Conservation (phyloP, 2,113 vertebrate species). For the Mystacornis crossleyi region DNA sequence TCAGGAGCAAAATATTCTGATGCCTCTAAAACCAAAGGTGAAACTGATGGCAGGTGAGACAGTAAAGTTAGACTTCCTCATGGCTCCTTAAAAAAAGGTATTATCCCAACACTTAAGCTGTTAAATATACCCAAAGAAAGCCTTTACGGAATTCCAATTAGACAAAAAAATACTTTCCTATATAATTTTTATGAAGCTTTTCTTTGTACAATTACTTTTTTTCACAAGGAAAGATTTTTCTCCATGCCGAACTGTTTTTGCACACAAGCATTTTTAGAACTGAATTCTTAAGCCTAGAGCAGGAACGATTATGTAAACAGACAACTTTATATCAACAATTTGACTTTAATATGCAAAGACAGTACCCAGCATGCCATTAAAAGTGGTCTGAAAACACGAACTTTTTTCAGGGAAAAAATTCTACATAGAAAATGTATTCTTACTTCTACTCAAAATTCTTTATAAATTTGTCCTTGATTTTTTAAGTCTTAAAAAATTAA, state of each 20-base stretch:
- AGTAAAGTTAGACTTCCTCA: neutral
- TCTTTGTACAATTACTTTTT: neutral
- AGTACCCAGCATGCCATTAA: neutral
- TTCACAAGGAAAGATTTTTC: neutral
- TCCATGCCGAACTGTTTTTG: neutral
- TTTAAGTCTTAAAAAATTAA: neutral
- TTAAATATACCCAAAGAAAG: neutral
- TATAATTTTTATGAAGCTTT: neutral
- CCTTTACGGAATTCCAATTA: neutral
- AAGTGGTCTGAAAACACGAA: neutral
- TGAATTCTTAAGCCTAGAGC: neutral
- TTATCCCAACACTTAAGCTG: neutral
- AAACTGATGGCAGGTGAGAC: neutral
- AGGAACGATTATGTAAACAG: neutral
- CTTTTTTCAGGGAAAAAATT: neutral
- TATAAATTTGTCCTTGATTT: neutral
- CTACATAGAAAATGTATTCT: neutral
- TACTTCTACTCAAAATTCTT: neutral
- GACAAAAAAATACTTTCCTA: neutral
- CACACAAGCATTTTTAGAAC: neutral
- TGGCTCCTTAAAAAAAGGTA: neutral
- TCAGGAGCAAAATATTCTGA: neutral
- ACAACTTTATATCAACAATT: neutral
- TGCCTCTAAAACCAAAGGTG: neutral
- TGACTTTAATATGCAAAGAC: neutral